Conservation (phyloP, 2,888 invertebrate species). For the Mactromeris polynyma region DNA sequence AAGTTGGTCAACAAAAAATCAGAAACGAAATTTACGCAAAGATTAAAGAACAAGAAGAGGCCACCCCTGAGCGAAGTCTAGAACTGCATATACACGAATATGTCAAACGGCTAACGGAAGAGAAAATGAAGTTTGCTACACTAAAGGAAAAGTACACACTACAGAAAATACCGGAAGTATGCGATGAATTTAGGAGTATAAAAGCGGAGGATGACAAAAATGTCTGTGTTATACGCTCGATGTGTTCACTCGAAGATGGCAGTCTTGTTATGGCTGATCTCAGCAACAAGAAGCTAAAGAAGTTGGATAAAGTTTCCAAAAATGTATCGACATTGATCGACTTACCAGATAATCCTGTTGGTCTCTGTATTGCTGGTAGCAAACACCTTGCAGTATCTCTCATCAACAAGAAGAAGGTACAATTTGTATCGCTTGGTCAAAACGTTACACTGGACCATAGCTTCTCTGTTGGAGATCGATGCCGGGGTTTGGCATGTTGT, state of each 20-base stretch:
- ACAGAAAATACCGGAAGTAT: too few species aligned
- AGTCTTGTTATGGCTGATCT: neutral
- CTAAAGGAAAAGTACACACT: neutral
- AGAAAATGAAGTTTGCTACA: neutral
- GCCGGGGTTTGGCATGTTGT: neutral
- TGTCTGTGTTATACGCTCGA: neutral
- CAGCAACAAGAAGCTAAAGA: neutral
- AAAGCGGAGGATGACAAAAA: neutral
- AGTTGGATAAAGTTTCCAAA: neutral
- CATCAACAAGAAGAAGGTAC: neutral
- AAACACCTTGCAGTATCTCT: neutral
- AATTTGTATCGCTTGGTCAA: neutral
- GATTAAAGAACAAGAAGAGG: too few species aligned
- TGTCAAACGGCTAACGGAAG: neutral
- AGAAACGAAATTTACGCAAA: too few species aligned
- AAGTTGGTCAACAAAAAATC: too few species aligned
- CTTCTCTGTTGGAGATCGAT: conserved; percentile 14
- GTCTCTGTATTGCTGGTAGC: neutral
- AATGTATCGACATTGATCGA: neutral
- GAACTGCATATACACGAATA: neutral
- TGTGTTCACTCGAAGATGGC: neutral
- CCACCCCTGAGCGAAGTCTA: neutral
- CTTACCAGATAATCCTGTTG: neutral
- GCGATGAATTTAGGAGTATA: too few species aligned
- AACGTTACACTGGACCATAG: neutral